Evolutionary conservation across 2,113 vertebrate species (phyloP).

Genomic region (Cacatua alba): DNA sequence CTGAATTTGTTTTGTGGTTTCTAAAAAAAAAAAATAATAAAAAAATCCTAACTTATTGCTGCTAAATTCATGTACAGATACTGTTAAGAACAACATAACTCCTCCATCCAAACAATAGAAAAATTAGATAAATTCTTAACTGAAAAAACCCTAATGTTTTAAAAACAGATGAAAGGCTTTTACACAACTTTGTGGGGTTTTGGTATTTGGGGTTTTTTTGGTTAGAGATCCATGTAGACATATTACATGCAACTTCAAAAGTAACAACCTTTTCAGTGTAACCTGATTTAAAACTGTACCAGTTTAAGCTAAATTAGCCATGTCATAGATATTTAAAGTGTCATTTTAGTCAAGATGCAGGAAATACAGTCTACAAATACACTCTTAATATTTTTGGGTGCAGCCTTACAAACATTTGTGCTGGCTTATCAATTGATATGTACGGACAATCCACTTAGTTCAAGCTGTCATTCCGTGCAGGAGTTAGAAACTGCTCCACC

Average conservation of each 20-base stretch:
- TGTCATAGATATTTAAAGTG: neutral
- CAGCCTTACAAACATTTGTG: neutral
- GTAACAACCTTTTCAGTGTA: neutral
- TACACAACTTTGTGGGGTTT: neutral
- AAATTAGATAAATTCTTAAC: neutral
- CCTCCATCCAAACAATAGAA: neutral
- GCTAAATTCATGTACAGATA: neutral
- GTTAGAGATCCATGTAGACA: neutral
- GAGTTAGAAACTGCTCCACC: neutral
- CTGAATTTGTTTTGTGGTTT: neutral
- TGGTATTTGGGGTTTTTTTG: neutral
- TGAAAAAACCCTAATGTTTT: neutral
- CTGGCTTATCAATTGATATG: rapidly evolving
- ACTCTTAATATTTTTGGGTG: neutral
- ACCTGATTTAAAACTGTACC: neutral
- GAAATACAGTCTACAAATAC: neutral
- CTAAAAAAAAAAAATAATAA: neutral
- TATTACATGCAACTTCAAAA: neutral
- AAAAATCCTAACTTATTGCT: neutral
- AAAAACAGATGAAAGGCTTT: neutral
- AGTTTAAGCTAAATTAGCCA: neutral
- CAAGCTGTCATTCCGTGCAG: neutral
- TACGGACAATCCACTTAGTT: neutral
- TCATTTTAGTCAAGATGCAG: neutral
- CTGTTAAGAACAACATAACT: neutral